Base-by-base conservation (phyloP, 2,888 invertebrate genomes). In the Brachypalpus laphriformis region DNA sequence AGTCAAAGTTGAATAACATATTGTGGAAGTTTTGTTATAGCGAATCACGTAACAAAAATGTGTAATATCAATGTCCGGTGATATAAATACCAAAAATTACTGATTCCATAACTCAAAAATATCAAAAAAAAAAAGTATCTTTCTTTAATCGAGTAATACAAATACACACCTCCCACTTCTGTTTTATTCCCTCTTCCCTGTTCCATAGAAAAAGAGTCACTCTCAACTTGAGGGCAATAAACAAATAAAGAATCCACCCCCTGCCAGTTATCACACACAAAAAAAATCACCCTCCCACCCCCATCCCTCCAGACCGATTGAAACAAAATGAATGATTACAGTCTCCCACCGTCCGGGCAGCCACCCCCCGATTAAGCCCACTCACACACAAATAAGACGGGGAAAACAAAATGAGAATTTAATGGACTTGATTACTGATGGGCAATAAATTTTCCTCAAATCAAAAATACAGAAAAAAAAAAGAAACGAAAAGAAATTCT, bases 391-490 rank as follows among this genome's bases (percentile, higher is more conserved):
- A 66, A 66, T 47, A 47, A 59, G 22, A 34, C 7, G 37, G 20
- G 68, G 71, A 54, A 63, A 87, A 80, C 85, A 70, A 82, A 88
- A 88, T 87, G 88, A 88, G 87, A 88, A 88, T 88, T 89, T 88
- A 88, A 89, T 89, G 88, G 87, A 86, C 83, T 61, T 87, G 88
- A 89, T 89, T 89, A 88, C 87, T 88, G 88, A 89, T 87, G 87
- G 88, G 88, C 82, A 81, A 85, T 85, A 85, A 85, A 85, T 85
- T 85, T 76, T 75, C 85, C 66, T 85, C 81, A 85, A 85, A 85
- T 85, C 85, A 85, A 85, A 83, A 81, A 85, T 81, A 80, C 71
- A 51, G 28, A 56, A 56, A 75, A 68, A 72, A 72, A 31, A 45
- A 9, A 57, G 37, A 42, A 63, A 40, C 37, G 11, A 66, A 72